Evolutionary conservation across 2,113 vertebrate species (phyloP).

Genomic region (Sturnira hondurensis): DNA sequence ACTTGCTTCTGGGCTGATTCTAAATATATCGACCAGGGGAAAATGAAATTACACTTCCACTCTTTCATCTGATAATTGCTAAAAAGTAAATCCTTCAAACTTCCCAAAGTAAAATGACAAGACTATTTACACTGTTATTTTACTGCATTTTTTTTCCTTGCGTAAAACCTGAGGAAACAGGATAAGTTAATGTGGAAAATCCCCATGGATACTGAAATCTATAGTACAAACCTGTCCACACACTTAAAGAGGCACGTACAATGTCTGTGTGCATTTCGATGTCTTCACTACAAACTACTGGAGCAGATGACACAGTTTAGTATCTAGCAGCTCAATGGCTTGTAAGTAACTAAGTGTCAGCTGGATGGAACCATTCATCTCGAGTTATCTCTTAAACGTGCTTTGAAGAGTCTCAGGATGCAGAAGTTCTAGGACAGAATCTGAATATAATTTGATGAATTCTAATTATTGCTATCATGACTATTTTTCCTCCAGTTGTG

Average conservation of each 20-base stretch:
- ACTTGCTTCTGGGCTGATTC: not conserved
- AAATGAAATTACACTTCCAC: not conserved
- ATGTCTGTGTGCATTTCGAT: not conserved
- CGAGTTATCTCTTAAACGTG: slow-evolving; percentile 12
- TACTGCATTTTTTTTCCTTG: not conserved
- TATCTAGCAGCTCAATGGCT: not conserved
- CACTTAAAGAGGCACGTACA: not conserved
- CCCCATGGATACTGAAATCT: not conserved
- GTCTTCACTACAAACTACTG: not conserved
- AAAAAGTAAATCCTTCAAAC: slow-evolving; percentile 24
- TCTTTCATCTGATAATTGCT: not conserved
- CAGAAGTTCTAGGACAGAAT: not conserved
- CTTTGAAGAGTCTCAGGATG: slow-evolving; percentile 19
- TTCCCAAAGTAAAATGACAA: not conserved
- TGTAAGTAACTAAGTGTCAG: not conserved
- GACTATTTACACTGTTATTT: not conserved
- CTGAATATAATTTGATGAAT: slow-evolving; percentile 44
- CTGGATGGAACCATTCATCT: not conserved
- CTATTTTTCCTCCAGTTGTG: not conserved
- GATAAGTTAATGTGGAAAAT: not conserved
- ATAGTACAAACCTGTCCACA: not conserved
- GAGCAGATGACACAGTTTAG: not conserved
- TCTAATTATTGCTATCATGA: not conserved
- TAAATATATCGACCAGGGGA: slow-evolving; percentile 13
- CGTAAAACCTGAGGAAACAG: not conserved